These are phyloP conservation scores for Oscheius onirici DNA, from an alignment of 2,888 invertebrate species.

Conservation along the genomic window DNA sequence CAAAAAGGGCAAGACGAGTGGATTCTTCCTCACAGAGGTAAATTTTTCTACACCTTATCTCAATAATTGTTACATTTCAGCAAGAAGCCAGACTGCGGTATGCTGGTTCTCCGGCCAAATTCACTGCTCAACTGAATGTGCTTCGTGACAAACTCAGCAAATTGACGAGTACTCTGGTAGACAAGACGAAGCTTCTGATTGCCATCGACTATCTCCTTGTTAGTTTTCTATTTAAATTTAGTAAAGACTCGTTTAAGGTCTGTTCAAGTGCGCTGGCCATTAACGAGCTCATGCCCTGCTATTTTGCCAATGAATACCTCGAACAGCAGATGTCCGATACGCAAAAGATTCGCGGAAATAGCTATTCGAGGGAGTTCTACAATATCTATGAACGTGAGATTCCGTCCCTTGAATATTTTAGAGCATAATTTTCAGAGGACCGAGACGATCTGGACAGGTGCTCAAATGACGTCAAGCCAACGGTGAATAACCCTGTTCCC, in stretches of 20 bases:
- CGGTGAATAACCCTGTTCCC: too few relatives aligned
- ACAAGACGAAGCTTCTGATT: not conserved
- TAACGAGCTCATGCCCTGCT: conserved; percentile 21
- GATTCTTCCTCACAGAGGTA: conserved; percentile 9
- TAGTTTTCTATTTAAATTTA: not conserved
- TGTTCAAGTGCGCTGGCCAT: not conserved
- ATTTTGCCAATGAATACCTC: conserved; percentile 8
- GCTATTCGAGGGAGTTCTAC: not conserved
- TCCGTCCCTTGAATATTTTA: not conserved
- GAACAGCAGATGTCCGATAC: not conserved
- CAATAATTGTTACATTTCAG: not conserved
- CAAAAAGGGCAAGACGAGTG: not conserved
- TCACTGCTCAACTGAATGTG: not conserved
- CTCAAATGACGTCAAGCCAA: not conserved
- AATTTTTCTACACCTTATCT: not conserved
- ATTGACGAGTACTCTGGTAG: not conserved
- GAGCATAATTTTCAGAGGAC: not conserved
- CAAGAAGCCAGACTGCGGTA: not conserved
- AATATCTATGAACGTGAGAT: not conserved
- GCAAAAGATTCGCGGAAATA: not conserved
- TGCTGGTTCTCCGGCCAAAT: not conserved
- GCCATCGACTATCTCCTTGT: conserved; percentile 17
- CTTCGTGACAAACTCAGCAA: conserved; percentile 2
- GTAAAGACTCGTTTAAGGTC: not conserved
- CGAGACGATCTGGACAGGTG: not conserved